phyloP scores from a whole-genome alignment of 2,113 vertebrate species.

The Paradoxurus hermaphroditus region DNA sequence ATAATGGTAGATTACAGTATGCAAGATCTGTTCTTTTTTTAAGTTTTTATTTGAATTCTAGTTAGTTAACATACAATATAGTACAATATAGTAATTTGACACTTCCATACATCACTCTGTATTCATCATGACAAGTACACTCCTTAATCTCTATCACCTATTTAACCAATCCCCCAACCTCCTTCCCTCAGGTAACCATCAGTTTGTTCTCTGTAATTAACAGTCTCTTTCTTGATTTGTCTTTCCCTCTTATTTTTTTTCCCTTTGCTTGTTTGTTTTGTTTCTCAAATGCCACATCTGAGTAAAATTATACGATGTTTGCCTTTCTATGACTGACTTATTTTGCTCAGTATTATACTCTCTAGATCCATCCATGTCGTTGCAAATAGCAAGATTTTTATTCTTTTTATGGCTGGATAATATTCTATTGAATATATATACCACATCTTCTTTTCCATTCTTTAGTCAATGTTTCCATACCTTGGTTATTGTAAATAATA shows the following conservation, averaged over 20 bases:
- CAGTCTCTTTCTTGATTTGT: neutral
- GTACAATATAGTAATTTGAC: neutral
- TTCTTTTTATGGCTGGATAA: neutral
- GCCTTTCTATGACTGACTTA: neutral
- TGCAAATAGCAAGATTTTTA: neutral
- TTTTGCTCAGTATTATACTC: neutral
- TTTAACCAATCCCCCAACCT: neutral
- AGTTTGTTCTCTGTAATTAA: neutral
- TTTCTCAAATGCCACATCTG: neutral
- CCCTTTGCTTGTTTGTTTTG: neutral
- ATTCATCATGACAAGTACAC: neutral
- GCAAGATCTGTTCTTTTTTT: neutral
- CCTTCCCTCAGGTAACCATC: neutral
- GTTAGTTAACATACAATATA: neutral
- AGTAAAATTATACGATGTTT: neutral
- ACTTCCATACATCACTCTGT: neutral
- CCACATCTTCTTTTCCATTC: too few species aligned
- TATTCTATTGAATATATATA: neutral
- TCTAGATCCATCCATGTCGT: neutral
- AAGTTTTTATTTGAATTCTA: neutral
- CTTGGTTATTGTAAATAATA: neutral
- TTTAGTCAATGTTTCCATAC: neutral
- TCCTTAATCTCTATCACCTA: neutral
- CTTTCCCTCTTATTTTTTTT: neutral
- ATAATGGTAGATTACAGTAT: neutral